Evolutionary conservation across 1,140 invertebrate species (phyloP), one percentile per base, ranked within the genome.

Genomic region (Protaetia brevitarsis): DNA sequence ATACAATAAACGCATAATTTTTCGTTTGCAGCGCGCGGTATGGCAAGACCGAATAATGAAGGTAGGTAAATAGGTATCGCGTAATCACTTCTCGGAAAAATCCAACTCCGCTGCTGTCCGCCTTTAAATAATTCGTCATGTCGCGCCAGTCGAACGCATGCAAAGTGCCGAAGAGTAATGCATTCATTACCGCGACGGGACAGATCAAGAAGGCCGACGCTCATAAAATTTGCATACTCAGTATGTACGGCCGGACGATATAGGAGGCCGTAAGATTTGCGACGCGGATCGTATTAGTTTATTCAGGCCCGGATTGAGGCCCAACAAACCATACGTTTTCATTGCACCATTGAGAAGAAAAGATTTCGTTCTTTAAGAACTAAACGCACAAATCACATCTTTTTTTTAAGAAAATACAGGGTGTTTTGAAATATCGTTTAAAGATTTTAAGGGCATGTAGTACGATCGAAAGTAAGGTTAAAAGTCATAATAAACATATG

Each of bases 41-140:
- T 29, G 57, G 26, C 13, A 59, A 16, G 11, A 29, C 30, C 27
- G 26, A 59, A 56, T 51, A 59, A 29, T 27, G 27, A 29, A 59
- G 27, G 23, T 29, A 59, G 30, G 16, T 59, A 59, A 11, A 27
- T 59, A 58, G 0, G 11, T 28, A 59, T 10, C 5, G 57, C 26
- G 21, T 59, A 59, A 59, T 59, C 29, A 28, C 29, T 59, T 59
- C 57, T 59, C 13, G 11, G 57, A 59, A 59, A 59, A 59, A 59
- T 59, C 11, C 27, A 3, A 13, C n/a, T 45, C 41, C 11, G n/a
- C n/a, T n/a, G n/a, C 41, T 51, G 41, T 10, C 4, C 57, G 57
- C 26, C 26, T 23, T 59, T 59, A 59, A 59, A 59, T 59, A 59
- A 59, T 59, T 59, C 57, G 57, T 59, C 57, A 59, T 59, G 57